A percentile compares a stretch with the other conserved stretches of the same genome.
These are phyloP conservation scores for Cantharis nigra DNA, from an alignment of 2,888 invertebrate genomes.

Conservation along the genomic window DNA sequence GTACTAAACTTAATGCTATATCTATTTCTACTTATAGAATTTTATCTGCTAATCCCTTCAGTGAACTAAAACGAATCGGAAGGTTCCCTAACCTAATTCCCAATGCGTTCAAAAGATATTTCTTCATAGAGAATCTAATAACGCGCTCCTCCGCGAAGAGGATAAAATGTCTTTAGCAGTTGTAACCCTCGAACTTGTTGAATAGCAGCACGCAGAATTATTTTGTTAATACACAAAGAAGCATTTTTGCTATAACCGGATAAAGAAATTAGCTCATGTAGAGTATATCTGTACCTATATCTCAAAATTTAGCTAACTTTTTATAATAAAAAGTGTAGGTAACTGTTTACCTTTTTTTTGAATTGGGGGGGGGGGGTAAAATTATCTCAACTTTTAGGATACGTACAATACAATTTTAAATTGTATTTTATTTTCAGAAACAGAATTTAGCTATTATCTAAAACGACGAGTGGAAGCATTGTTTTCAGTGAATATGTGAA, in stretches of 20 bases:
- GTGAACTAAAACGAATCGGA: conserved; percentile 33
- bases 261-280: background rate
- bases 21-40: conserved; percentile 32
- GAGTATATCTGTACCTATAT: too few relatives aligned
- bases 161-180: conserved; percentile 35
- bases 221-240: conserved; percentile 10
- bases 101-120: conserved; percentile 36
- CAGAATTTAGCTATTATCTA: too few relatives aligned
- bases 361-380: too few relatives aligned
- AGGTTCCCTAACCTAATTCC: conserved; percentile 37
- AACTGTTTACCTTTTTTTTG: too few relatives aligned
- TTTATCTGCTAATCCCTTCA: conserved; percentile 32
- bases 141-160: conserved; percentile 29
- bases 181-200: conserved; percentile 35
- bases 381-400: too few relatives aligned
- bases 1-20: conserved; percentile 5
- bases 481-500: too few relatives aligned
- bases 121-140: conserved; percentile 35
- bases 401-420: too few relatives aligned
- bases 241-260: background rate
- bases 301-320: too few relatives aligned
- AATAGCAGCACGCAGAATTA: conserved; percentile 26
- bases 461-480: too few relatives aligned
- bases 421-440: too few relatives aligned
- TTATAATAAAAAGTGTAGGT: too few relatives aligned